Evolutionary conservation across 1,140 invertebrate genomes (phyloP), one percentile per base, ranked within the genome.

Genomic region (Steinernema feltiae): DNA sequence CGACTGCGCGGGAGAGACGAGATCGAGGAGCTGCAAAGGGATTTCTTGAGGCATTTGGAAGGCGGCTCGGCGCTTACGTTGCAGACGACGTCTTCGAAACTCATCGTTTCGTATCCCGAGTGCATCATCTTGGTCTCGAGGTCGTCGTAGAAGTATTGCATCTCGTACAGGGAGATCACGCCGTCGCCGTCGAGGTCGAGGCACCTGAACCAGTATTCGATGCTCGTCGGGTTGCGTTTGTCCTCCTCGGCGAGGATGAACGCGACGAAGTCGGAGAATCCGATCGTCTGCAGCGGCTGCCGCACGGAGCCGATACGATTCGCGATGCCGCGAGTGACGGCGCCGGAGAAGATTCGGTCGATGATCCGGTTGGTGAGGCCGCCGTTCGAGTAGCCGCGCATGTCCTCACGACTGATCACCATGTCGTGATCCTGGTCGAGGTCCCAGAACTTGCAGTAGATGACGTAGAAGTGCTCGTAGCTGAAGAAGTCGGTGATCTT

Each of bases 401-500:
- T 90, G 89, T 99, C 97, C 77, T 93, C 91, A 85, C 92, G 88
- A 77, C 94, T 94, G 81, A 99, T 98, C 82, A 93, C 93, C 46
- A 99, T 89, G 89, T 99, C 96, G 87, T 99, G 96, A 89, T 99
- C 97, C 77, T 93, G 91, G 88, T 99, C 97, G 79, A 99, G 88
- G 88, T 99, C 97, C 97, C 97, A 99, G 88, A 99, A 99, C 88
- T 98, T 99, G 89, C 97, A 99, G 87, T 99, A 99, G 85, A 99
- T 98, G 29, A 99, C 97, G 89, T 99, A 99, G 88, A 99, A 99
- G 89, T 99, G 97, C 69, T 99, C 96, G 87, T 99, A 99, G 85
- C 94, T 97, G 88, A 99, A 99, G 87, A 93, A 98, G 81, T 96
- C 94, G 76, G 94, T 97, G 63, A 98, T 92, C 82, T 81, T 77